Percentiles rank a stretch among this genome's conserved stretches.
These are phyloP conservation scores for Sebastes trivittatus DNA, from an alignment of 2,797 vertebrate species.

Conservation along the genomic window DNA sequence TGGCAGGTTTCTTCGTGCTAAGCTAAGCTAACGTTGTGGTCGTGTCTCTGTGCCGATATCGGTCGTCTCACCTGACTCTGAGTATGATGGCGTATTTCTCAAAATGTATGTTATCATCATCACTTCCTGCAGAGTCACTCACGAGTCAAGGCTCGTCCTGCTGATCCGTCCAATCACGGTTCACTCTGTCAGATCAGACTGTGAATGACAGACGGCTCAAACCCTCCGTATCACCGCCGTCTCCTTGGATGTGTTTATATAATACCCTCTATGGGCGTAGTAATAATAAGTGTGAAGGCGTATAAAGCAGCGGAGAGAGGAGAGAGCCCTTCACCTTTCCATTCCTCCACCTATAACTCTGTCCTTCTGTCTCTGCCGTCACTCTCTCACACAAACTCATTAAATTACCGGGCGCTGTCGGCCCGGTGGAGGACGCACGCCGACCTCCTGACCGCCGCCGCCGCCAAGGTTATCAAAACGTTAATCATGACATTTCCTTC, in stretches of 20 bases:
- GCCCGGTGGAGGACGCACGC: neutral
- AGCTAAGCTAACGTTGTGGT: neutral
- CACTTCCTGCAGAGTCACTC: slow-evolving; percentile 5
- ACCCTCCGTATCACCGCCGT: neutral
- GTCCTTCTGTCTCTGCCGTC: neutral
- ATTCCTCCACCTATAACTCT: neutral
- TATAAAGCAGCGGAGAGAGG: slow-evolving; percentile 5
- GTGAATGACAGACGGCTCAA: slow-evolving; percentile 33
- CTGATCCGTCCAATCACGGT: slow-evolving; percentile 15
- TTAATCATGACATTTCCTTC: neutral
- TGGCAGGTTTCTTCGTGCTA: neutral
- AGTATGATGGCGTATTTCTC: neutral
- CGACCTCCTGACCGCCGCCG: neutral
- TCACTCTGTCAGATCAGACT: slow-evolving; percentile 14
- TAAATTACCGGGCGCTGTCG: neutral
- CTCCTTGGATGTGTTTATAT: slow-evolving; percentile 40
- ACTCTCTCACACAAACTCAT: slow-evolving; percentile 22
- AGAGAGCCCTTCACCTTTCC: slow-evolving; percentile 13
- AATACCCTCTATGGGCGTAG: neutral
- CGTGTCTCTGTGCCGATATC: neutral
- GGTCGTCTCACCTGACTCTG: neutral
- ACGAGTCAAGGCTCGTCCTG: slow-evolving; percentile 28
- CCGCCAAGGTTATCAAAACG: neutral
- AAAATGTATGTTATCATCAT: neutral
- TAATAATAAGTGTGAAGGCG: slow-evolving; percentile 13